Conservation (phyloP, 2,113 vertebrate genomes). For the Corythornis cristatus region DNA sequence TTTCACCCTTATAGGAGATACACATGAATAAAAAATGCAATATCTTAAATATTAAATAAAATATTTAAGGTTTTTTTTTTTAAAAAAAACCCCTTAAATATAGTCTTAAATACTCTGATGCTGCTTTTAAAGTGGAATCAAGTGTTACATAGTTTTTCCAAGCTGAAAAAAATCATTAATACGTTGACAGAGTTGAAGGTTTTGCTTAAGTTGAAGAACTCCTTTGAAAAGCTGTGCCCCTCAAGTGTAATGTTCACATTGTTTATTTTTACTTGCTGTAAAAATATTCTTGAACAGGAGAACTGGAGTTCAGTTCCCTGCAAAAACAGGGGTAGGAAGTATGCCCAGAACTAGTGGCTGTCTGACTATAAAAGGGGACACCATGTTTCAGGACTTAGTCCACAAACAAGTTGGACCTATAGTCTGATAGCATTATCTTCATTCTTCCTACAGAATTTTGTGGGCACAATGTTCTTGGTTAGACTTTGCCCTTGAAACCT, state of each 20-base stretch:
- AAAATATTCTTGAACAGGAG: background rate
- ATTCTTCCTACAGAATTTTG: background rate
- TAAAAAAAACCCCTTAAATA: too few species aligned
- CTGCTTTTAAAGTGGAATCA: background rate
- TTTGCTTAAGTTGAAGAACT: background rate
- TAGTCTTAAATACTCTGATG: too few species aligned
- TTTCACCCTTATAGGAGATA: background rate
- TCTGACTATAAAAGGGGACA: background rate
- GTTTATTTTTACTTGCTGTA: background rate
- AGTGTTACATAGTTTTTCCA: background rate
- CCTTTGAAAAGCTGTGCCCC: background rate
- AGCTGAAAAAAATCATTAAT: background rate
- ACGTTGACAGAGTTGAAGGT: background rate
- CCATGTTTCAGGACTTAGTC: background rate
- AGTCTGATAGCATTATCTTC: background rate
- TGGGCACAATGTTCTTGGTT: background rate
- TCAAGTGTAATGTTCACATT: background rate
- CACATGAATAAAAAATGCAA: background rate
- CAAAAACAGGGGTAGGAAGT: background rate
- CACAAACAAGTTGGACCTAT: background rate
- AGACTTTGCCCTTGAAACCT: background rate
- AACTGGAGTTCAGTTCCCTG: background rate
- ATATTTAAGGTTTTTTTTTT: too few species aligned
- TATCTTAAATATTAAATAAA: too few species aligned
- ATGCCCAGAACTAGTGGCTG: background rate